Conservation (phyloP, 1,140 invertebrate species). For the Colletes latitarsis region DNA sequence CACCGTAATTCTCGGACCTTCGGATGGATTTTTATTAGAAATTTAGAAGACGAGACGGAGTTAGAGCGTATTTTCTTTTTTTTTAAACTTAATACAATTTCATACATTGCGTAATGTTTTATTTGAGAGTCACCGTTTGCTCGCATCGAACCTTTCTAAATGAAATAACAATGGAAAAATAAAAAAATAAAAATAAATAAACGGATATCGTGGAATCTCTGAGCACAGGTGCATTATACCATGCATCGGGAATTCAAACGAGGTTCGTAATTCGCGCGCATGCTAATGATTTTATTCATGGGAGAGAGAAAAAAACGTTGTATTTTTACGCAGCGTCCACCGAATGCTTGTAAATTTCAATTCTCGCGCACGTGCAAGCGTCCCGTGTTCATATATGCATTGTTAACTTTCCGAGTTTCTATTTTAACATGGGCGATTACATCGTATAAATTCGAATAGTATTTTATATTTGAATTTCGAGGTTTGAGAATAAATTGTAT, state of each 20-base stretch:
- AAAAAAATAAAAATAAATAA: neutral
- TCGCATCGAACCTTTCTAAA: neutral
- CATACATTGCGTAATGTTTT: neutral
- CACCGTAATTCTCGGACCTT: neutral
- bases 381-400: constrained; percentile 18
- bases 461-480: constrained; percentile 57
- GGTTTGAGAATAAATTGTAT: constrained; percentile 58
- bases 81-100: constrained; percentile 1
- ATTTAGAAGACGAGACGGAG: neutral
- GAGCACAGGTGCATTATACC: neutral
- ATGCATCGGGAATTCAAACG: constrained; percentile 13
- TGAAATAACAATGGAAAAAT: neutral
- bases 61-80: neutral
- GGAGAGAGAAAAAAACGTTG: constrained; percentile 5
- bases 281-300: constrained; percentile 38
- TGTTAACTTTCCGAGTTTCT: constrained; percentile 44
- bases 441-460: constrained; percentile 58
- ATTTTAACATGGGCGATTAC: constrained; percentile 42
- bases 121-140: neutral
- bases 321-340: constrained; percentile 2
- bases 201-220: neutral
- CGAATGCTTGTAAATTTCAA: constrained; percentile 43
- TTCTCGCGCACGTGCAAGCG: constrained; percentile 12
- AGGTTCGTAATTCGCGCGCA: constrained; percentile 10
- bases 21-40: constrained; percentile 12